phyloP scores from a whole-genome alignment of 2,888 invertebrate species.

The Limnephilus auricula region DNA sequence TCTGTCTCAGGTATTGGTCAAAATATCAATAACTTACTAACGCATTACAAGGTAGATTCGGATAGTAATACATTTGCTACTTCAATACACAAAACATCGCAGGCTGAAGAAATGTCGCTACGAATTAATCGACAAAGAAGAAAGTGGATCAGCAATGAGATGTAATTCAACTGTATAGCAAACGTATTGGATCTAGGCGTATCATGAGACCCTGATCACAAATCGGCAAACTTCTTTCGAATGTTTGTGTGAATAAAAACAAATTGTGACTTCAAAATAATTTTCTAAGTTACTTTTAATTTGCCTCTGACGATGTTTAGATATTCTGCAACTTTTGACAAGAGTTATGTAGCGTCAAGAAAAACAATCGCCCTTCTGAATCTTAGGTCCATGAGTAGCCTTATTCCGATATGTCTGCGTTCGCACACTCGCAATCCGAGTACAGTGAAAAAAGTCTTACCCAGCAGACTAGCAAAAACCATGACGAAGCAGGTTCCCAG shows the following conservation, averaged over 20 bases:
- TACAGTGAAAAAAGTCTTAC: conserved; percentile 76
- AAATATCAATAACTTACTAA: conserved; percentile 41
- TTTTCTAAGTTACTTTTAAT: conserved; percentile 15
- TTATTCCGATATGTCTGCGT: conserved; percentile 64
- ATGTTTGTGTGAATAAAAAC: conserved; percentile 31
- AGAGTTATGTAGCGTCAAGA: conserved; percentile 25
- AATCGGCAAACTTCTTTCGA: conserved; percentile 50
- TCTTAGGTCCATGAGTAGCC: conserved; percentile 66
- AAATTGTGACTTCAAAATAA: not conserved
- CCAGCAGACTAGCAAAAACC: conserved; percentile 98
- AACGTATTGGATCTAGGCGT: conserved; percentile 66
- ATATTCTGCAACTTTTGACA: conserved; percentile 46
- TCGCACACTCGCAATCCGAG: conserved; percentile 31
- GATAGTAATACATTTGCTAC: not conserved
- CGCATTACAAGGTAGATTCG: conserved; percentile 6
- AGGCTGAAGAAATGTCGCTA: conserved; percentile 4
- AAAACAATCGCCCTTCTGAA: conserved; percentile 58
- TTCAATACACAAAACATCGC: conserved; percentile 17
- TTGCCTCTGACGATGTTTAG: conserved; percentile 46
- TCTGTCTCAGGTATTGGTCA: conserved; percentile 39
- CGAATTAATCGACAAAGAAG: not conserved
- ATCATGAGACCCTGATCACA: conserved; percentile 67
- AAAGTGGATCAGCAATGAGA: not conserved
- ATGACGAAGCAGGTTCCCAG: conserved; percentile 98
- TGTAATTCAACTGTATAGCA: conserved; percentile 32